Evolutionary conservation across 2,113 vertebrate species (phyloP).

Genomic region (Phrynosoma blainvillii): DNA sequence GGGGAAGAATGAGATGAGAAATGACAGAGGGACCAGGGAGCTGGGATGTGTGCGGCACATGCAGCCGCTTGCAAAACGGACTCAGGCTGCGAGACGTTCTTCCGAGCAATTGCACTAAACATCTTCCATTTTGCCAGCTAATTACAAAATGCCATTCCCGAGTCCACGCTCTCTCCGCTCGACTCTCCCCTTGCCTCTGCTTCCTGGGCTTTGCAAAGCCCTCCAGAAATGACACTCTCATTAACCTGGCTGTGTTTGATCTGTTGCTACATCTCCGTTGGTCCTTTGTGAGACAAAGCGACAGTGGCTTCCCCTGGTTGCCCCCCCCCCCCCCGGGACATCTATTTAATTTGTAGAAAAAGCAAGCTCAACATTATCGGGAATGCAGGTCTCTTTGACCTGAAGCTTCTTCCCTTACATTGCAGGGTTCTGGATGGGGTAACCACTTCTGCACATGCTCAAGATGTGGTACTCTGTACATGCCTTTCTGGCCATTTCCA

Average conservation of each 20-base stretch:
- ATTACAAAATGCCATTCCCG: constrained; percentile 64
- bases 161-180: constrained; percentile 39
- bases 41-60: constrained; percentile 50
- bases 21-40: constrained; percentile 57
- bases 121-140: constrained; percentile 68
- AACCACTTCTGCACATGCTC: too few relatives aligned
- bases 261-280: constrained; percentile 37
- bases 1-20: constrained; percentile 52
- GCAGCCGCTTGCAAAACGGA: constrained; percentile 8
- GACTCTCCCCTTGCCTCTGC: constrained; percentile 5
- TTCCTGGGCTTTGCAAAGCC: constrained; percentile 20
- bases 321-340: neutral
- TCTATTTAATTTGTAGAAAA: neutral
- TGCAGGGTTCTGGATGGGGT: too few relatives aligned
- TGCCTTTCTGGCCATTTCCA: too few relatives aligned
- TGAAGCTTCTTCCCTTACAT: too few relatives aligned
- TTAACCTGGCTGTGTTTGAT: constrained; percentile 47
- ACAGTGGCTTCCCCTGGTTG: neutral
- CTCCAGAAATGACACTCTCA: constrained; percentile 30
- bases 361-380: neutral
- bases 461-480: too few relatives aligned
- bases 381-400: too few relatives aligned
- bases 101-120: constrained; percentile 72
- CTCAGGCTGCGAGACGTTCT: constrained; percentile 32
- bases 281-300: neutral